Evolutionary conservation across 2,888 invertebrate species (phyloP), one percentile per base, ranked within the genome.

Genomic region (Sussaba pulchella): DNA sequence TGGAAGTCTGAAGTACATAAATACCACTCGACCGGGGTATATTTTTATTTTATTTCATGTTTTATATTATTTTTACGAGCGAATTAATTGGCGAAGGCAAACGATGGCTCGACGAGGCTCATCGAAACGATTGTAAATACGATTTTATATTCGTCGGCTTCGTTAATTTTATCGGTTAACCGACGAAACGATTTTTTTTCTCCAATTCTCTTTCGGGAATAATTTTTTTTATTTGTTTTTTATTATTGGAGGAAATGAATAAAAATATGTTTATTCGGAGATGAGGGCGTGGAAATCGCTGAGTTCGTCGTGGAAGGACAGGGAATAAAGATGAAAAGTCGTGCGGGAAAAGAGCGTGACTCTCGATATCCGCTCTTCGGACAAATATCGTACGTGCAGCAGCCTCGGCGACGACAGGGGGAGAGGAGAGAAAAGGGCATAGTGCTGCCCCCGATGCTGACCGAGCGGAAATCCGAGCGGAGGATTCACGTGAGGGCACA

Each of bases 361-460:
- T 70, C 50, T 59, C 76, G 76, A 77, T 77, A 70, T 50, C 41
- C 61, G 59, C 76, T 70, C 31, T 67, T 76, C 59, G 41, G 36
- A 47, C 52, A 69, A 54, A 69, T 54, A 54, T 39, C 41, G 54
- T 39, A 59, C 19, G 59, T 39, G 41, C 52, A 39, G 19, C 36
- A 21, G 19, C 36, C 19, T 36, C 2, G 67, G 39, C 4, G 50
- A 52, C 19, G 50, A 19, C 41, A 54, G 39, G 19, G 54, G 3
- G 31, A 31, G 31, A 31, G 3, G 31, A 6, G 31, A 6, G 6
- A 4, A 6, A 31, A 43, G 43, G 4, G 43, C n/a, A 4, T n/a
- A 12, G 43, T n/a, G 54, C 14, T 9, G 5, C 50, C n/a, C 39
- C 14, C 6, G 67, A 31, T 61, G 54, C 50, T 70, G 24, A 36